Evolutionary conservation across 2,888 invertebrate species (phyloP), one percentile per base, ranked within the genome.

Genomic region (Pseudolycoriella hygida): DNA sequence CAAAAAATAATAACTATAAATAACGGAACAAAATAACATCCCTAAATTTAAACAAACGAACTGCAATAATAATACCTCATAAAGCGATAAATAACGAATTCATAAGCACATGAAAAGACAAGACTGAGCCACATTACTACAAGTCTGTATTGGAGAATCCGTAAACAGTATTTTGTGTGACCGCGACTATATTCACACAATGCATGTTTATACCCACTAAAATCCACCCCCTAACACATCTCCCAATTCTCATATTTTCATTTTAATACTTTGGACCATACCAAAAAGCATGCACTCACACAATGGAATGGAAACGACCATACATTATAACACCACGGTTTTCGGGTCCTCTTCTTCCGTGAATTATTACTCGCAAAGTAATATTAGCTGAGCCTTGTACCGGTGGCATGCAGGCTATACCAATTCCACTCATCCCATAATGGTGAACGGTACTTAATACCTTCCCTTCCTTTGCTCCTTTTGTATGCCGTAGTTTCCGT

Each of bases 131-230:
- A 39, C 39, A 39, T 39, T 17, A 25, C 25, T 25, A 39, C 17
- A 39, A n/a, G 39, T 17, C 11, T 17, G 39, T 17, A 39, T 39
- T 39, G 39, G 39, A 17, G 17, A 39, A 39, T 39, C 39, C 15
- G 39, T 39, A 39, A 39, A 39, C 39, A 39, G 39, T 39, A 39
- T 39, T 39, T 39, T 39, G 39, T 39, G 39, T 39, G 39, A 39
- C 39, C 39, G 39, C 39, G 39, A 39, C 39, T 39, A 39, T 17
- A 39, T 39, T 39, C 39, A 39, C 39, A 39, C 39, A 15, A 39
- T 39, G 17, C 25, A 25, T 25, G 25, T 25, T 39, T n/a, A 10
- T 14, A 17, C 17, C 17, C 39, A 17, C 39, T 39, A 15, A 39
- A 39, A 39, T 39, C 39, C 17, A 17, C 39, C 17, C 17, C 17